These are phyloP conservation scores for Heterocephalus glaber DNA, from an alignment of 2,113 vertebrate species.

Conservation along the genomic window DNA sequence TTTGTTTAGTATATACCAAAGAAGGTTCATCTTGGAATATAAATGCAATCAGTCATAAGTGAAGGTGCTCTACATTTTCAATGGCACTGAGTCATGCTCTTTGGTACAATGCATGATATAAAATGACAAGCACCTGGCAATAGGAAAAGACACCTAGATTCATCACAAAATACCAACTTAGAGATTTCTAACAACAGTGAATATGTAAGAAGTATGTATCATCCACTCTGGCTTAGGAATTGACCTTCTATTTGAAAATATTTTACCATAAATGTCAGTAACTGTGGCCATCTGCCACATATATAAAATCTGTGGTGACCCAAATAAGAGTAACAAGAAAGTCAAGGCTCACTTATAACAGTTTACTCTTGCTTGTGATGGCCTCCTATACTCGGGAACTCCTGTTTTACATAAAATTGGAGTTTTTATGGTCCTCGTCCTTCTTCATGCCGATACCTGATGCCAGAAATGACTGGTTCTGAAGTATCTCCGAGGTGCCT, in stretches of 20 bases:
- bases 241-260: constrained; percentile 56
- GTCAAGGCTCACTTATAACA: constrained; percentile 58
- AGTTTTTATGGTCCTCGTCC: constrained; percentile 87
- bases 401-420: constrained; percentile 73
- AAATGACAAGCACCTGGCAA: constrained; percentile 14
- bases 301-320: constrained; percentile 53
- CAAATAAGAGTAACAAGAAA: constrained; percentile 60
- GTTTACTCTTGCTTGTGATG: constrained; percentile 74
- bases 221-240: not conserved
- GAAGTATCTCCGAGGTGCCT: constrained; percentile 88
- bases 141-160: not conserved
- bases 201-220: not conserved
- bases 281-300: constrained; percentile 58
- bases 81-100: not conserved
- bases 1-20: constrained; percentile 51
- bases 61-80: constrained; percentile 25
- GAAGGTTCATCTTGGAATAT: constrained; percentile 55
- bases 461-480: constrained; percentile 85
- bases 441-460: constrained; percentile 87
- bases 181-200: not conserved
- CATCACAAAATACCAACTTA: constrained; percentile 20
- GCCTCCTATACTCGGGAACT: constrained; percentile 65
- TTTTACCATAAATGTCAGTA: constrained; percentile 54
- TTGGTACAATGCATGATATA: constrained; percentile 43
- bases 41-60: constrained; percentile 51